Conservation (phyloP, 2,797 vertebrate genomes). For the Anableps anableps region DNA sequence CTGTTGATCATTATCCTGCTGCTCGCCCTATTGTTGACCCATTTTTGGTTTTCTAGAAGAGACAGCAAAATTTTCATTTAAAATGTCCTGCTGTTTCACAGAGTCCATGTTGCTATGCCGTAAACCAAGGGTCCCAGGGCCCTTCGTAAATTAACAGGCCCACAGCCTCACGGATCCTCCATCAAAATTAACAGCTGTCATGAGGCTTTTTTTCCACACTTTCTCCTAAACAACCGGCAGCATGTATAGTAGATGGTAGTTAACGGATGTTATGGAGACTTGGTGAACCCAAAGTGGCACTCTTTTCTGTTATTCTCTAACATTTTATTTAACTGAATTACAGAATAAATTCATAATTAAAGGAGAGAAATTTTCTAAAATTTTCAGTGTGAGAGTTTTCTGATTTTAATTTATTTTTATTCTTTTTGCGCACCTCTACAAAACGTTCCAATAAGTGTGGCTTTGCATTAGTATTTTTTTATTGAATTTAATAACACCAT, state of each 20-base stretch:
- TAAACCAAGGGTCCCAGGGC: background rate
- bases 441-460: background rate
- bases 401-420: background rate
- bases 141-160: background rate
- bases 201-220: too few relatives aligned
- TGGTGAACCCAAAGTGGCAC: background rate
- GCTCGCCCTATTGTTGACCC: background rate
- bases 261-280: background rate
- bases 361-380: background rate
- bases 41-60: background rate
- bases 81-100: background rate
- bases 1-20: background rate
- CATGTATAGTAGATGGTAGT: background rate
- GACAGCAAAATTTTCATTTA: background rate
- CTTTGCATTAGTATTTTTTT: background rate
- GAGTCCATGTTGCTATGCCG: background rate
- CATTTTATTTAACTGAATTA: background rate
- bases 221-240: background rate
- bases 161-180: background rate
- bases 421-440: background rate
- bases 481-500: slow-evolving; percentile 1
- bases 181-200: background rate
- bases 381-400: background rate
- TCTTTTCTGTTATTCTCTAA: background rate
- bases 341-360: background rate